Percentiles rank a stretch among this genome's conserved stretches.
Evolutionary conservation across 2,113 vertebrate species (phyloP).

Genomic region (Gymnogyps californianus): DNA sequence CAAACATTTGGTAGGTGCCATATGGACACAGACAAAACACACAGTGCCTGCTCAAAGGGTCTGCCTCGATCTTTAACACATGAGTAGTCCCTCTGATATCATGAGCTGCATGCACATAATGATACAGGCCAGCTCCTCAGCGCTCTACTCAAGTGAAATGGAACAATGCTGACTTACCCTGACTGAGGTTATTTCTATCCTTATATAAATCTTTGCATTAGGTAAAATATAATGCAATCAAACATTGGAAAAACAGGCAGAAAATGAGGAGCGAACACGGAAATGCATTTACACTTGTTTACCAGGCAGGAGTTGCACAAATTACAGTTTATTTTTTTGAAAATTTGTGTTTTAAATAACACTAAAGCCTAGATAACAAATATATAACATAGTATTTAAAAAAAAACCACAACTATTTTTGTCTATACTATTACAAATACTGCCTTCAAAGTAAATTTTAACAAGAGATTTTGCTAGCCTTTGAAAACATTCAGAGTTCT

Average conservation of each 20-base stretch:
- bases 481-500: background rate
- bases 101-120: fast-evolving
- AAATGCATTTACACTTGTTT: background rate
- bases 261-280: background rate
- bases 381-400: background rate
- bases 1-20: background rate
- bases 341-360: background rate
- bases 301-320: background rate
- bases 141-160: background rate
- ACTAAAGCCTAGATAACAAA: background rate
- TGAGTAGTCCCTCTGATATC: background rate
- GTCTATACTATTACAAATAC: background rate
- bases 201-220: background rate
- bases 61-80: background rate
- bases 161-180: background rate
- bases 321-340: background rate
- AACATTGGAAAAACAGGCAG: background rate
- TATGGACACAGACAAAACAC: background rate
- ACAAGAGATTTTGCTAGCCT: background rate
- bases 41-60: background rate
- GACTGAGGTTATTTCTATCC: background rate
- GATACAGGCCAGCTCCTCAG: background rate
- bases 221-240: background rate
- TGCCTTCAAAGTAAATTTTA: background rate
- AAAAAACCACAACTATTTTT: background rate